Evolutionary conservation across 1,140 invertebrate genomes (phyloP).

Genomic region (Drosophila bocqueti): DNA sequence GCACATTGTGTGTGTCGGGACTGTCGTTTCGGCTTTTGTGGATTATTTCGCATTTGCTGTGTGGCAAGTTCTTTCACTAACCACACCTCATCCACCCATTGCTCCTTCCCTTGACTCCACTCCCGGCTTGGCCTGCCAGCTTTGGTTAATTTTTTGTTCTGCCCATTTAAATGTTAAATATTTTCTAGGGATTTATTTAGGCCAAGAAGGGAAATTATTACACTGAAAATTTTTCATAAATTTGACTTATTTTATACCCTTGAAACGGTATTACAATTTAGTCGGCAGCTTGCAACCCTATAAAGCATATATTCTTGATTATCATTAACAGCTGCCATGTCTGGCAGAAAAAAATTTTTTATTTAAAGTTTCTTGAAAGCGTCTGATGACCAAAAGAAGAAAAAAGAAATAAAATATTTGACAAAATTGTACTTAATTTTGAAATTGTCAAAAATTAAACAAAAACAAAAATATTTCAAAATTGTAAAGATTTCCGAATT

Average conservation of each 20-base stretch:
- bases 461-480: too few species aligned
- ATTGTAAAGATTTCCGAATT: too few species aligned
- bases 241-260: background rate
- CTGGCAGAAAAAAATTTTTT: too few species aligned
- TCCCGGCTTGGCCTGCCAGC: constrained; percentile 23
- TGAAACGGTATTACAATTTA: background rate
- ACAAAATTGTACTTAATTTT: too few species aligned
- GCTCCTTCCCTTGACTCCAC: background rate
- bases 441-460: too few species aligned
- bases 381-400: too few species aligned
- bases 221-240: background rate
- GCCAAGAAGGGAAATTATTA: background rate
- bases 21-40: constrained; percentile 65
- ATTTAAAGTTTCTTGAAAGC: too few species aligned
- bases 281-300: too few species aligned
- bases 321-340: too few species aligned
- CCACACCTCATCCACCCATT: background rate
- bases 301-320: too few species aligned
- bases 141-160: constrained; percentile 65
- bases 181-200: constrained; percentile 60
- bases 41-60: constrained; percentile 72
- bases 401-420: too few species aligned
- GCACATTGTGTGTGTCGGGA: constrained; percentile 52
- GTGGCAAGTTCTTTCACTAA: constrained; percentile 29
- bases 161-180: constrained; percentile 78